These are phyloP conservation scores for Dunckerocampus dactyliophorus DNA, from an alignment of 2,113 vertebrate genomes.

Conservation along the genomic window DNA sequence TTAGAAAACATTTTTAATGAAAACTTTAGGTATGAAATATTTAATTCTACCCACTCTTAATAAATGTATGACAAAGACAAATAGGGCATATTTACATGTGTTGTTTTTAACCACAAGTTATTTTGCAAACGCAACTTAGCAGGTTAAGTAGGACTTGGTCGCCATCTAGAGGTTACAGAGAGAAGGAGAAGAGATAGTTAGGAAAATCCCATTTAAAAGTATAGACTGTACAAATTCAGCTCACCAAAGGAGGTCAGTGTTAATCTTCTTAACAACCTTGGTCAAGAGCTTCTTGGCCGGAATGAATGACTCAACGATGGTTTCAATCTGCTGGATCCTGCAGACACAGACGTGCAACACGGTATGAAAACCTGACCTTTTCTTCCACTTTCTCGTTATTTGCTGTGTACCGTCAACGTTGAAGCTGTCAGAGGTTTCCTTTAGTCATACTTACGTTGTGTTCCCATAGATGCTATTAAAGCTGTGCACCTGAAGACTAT, in stretches of 20 bases:
- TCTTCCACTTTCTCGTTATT: too few species aligned
- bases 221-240: background rate
- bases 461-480: slow-evolving; percentile 59
- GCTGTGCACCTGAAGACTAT: slow-evolving; percentile 48
- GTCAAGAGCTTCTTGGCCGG: slow-evolving; percentile 63
- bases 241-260: slow-evolving; percentile 55
- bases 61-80: background rate
- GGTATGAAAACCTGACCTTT: background rate
- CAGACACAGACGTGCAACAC: slow-evolving; percentile 7
- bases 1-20: too few species aligned
- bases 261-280: slow-evolving; percentile 59
- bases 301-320: slow-evolving; percentile 46
- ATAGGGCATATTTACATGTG: background rate
- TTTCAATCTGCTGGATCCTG: slow-evolving; percentile 63
- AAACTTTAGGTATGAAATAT: too few species aligned
- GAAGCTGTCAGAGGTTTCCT: too few species aligned
- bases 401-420: too few species aligned
- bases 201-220: background rate
- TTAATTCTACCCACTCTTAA: background rate
- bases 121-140: background rate
- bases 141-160: background rate
- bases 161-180: slow-evolving; percentile 15
- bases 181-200: background rate
- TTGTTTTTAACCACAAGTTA: background rate
- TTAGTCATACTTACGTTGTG: slow-evolving; percentile 57